phyloP scores from a whole-genome alignment of 1,140 invertebrate species.

The Coptotermes formosanus region DNA sequence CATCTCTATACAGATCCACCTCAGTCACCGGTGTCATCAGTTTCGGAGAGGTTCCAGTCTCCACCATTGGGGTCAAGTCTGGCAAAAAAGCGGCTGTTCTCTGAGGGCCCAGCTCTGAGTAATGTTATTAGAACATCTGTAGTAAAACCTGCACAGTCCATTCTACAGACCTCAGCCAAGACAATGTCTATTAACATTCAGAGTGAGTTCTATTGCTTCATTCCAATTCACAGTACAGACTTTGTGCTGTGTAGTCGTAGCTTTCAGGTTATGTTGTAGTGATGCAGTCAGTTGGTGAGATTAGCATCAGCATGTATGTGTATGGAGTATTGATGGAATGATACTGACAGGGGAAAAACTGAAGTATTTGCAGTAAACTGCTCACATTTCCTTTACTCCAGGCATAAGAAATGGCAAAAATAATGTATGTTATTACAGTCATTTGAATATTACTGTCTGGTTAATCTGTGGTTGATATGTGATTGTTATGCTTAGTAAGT shows the following conservation, averaged over 20 bases:
- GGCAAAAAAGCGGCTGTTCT: slow-evolving; percentile 59
- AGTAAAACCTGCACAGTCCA: slow-evolving; percentile 55
- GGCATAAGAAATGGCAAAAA: too few species aligned
- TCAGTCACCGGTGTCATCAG: slow-evolving; percentile 54
- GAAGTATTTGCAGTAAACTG: too few species aligned
- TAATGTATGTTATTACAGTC: too few species aligned
- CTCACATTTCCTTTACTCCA: too few species aligned
- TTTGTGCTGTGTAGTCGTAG: too few species aligned
- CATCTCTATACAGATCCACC: slow-evolving; percentile 22
- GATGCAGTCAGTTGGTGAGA: too few species aligned
- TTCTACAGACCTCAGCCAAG: slow-evolving; percentile 42
- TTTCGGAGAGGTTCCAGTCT: slow-evolving; percentile 59
- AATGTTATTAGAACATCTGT: slow-evolving; percentile 27
- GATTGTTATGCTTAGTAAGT: neutral
- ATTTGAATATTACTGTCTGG: too few species aligned
- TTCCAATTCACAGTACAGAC: too few species aligned
- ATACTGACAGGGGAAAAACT: too few species aligned
- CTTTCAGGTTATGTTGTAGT: too few species aligned
- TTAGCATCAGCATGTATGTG: too few species aligned
- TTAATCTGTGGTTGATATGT: neutral
- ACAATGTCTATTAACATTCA: slow-evolving; percentile 35
- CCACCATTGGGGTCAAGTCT: slow-evolving; percentile 51
- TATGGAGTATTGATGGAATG: too few species aligned
- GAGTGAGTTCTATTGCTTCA: slow-evolving; percentile 27
- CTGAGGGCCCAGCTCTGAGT: slow-evolving; percentile 42